phyloP scores from a whole-genome alignment of 2,797 vertebrate genomes.

The Sebastiscus albofasciatus region DNA sequence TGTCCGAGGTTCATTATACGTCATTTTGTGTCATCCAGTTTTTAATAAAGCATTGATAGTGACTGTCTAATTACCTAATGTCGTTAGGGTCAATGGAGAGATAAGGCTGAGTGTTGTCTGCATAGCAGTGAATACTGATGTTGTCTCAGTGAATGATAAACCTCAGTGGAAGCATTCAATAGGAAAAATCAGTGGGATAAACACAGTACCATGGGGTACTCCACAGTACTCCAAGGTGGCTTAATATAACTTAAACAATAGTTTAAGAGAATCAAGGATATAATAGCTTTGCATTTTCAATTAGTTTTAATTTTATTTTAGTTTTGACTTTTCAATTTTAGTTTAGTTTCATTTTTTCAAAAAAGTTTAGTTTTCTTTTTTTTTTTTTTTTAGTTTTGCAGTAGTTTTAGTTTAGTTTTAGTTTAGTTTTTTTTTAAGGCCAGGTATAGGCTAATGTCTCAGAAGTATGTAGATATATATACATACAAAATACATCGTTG shows the following conservation, averaged over 20 bases:
- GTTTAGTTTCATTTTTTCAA: too few relatives aligned
- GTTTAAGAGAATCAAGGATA: neutral
- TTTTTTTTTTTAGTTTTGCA: too few relatives aligned
- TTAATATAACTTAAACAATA: neutral
- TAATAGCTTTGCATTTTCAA: too few relatives aligned
- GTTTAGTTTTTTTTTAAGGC: too few relatives aligned
- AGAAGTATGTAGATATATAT: too few relatives aligned
- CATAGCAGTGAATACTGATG: slow-evolving; percentile 3
- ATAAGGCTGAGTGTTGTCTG: neutral
- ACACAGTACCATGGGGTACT: neutral
- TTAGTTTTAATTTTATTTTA: too few relatives aligned
- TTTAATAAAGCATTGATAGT: neutral
- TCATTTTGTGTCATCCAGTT: neutral
- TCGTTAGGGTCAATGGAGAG: neutral
- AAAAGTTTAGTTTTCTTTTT: too few relatives aligned
- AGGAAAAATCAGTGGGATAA: neutral
- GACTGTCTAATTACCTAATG: neutral
- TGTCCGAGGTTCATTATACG: neutral
- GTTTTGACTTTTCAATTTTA: too few relatives aligned
- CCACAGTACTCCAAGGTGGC: neutral
- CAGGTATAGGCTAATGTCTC: too few relatives aligned
- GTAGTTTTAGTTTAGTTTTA: too few relatives aligned
- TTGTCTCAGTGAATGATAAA: neutral
- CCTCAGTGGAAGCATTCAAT: neutral
- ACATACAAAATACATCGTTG: too few relatives aligned